These are phyloP conservation scores for Scrobipalpa atriplicella DNA, from an alignment of 2,888 invertebrate genomes.

Conservation along the genomic window DNA sequence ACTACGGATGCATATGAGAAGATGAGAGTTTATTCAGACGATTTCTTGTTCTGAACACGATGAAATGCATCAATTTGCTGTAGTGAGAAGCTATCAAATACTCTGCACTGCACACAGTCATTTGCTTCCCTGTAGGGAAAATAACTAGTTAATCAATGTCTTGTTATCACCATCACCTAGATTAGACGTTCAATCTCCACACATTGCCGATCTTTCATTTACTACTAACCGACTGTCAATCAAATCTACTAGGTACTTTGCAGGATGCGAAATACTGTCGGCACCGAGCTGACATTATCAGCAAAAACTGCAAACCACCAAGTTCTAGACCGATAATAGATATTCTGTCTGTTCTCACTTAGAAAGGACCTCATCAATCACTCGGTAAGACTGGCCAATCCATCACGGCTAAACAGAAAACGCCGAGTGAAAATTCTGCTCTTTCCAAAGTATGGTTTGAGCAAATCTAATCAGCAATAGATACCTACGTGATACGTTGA, in stretches of 20 bases:
- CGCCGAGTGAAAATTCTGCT: constrained; percentile 15
- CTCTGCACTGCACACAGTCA: neutral
- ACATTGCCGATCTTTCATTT: neutral
- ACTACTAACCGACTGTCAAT: constrained; percentile 10
- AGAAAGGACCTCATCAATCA: constrained; percentile 23
- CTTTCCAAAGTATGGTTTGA: neutral
- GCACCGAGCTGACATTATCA: neutral
- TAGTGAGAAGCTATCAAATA: no score
- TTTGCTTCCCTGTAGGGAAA: no score
- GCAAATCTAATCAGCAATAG: neutral
- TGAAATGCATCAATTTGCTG: no score
- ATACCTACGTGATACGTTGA: neutral
- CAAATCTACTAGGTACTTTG: neutral
- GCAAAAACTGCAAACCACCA: constrained; percentile 8
- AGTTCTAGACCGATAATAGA: constrained; percentile 6
- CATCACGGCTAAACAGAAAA: constrained; percentile 12
- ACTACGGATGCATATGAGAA: no score
- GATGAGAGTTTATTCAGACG: no score
- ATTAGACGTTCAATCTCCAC: neutral
- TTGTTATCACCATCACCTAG: neutral
- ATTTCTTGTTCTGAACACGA: no score
- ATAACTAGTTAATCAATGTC: neutral
- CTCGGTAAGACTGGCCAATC: neutral
- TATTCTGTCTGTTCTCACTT: constrained; percentile 20
- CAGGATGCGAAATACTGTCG: neutral